phyloP scores from a whole-genome alignment of 2,113 vertebrate genomes.

The Caracal caracal region DNA sequence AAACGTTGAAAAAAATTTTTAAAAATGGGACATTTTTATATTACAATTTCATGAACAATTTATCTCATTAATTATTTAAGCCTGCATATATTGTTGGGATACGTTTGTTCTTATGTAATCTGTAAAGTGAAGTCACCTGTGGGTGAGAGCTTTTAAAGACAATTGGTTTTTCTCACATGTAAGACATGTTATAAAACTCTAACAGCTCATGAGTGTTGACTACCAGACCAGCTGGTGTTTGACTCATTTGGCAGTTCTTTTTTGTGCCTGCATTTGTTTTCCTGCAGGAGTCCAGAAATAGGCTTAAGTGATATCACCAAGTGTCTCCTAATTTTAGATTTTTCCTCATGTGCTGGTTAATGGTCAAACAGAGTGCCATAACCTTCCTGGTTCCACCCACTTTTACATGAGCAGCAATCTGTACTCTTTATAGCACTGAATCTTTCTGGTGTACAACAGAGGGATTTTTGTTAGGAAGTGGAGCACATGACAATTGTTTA shows the following conservation, averaged over 20 bases:
- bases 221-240: slow-evolving; percentile 20
- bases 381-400: not conserved
- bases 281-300: not conserved
- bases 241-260: not conserved
- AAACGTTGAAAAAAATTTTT: no score
- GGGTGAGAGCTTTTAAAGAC: not conserved
- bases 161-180: not conserved
- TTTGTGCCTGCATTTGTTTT: slow-evolving; percentile 46
- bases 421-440: not conserved
- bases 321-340: slow-evolving; percentile 40
- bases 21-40: not conserved
- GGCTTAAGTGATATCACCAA: not conserved
- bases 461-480: not conserved
- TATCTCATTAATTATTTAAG: not conserved
- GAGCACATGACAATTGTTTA: not conserved
- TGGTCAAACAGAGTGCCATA: not conserved
- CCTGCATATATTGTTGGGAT: not conserved
- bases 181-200: not conserved
- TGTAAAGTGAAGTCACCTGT: not conserved
- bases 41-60: not conserved
- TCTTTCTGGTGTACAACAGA: rapidly evolving
- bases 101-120: not conserved
- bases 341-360: not conserved
- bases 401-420: not conserved
- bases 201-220: not conserved